Evolutionary conservation across 2,888 invertebrate species (phyloP).

Genomic region (Sthenelais limicola): DNA sequence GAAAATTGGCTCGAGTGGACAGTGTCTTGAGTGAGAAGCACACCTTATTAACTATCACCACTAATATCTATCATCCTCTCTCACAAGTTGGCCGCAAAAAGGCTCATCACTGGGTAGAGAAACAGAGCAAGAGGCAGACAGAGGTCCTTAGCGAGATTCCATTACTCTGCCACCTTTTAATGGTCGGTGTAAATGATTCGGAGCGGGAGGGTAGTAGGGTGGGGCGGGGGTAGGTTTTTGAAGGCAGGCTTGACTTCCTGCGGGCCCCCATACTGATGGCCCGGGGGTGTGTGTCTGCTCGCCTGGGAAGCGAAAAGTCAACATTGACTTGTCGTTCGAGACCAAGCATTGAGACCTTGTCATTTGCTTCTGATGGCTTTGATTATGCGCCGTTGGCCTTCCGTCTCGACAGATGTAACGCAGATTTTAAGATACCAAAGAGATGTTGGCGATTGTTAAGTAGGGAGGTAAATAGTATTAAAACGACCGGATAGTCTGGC

Average conservation of each 20-base stretch:
- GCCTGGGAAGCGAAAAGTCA: no score
- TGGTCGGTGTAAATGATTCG: slow-evolving; percentile 4
- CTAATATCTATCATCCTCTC: slow-evolving; percentile 20
- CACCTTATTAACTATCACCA: not conserved
- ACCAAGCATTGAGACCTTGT: no score
- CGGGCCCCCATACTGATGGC: no score
- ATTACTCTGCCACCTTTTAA: slow-evolving; percentile 31
- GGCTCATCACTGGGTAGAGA: not conserved
- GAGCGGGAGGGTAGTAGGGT: not conserved
- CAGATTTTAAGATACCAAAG: not conserved
- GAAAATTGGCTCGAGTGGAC: slow-evolving; percentile 10
- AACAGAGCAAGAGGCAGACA: not conserved
- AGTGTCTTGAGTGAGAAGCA: not conserved
- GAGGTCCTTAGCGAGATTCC: slow-evolving; percentile 5
- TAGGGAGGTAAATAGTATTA: not conserved
- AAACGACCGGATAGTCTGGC: not conserved
- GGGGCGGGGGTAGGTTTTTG: no score
- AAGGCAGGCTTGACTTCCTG: no score
- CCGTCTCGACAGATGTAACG: slow-evolving; percentile 1
- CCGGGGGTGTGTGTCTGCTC: no score
- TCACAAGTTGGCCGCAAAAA: not conserved
- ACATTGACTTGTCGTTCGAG: no score
- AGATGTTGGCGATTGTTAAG: not conserved
- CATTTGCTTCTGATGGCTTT: no score
- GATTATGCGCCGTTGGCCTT: no score